Evolutionary conservation across 2,888 invertebrate species (phyloP).

Genomic region (Stenotaenia linearis): DNA sequence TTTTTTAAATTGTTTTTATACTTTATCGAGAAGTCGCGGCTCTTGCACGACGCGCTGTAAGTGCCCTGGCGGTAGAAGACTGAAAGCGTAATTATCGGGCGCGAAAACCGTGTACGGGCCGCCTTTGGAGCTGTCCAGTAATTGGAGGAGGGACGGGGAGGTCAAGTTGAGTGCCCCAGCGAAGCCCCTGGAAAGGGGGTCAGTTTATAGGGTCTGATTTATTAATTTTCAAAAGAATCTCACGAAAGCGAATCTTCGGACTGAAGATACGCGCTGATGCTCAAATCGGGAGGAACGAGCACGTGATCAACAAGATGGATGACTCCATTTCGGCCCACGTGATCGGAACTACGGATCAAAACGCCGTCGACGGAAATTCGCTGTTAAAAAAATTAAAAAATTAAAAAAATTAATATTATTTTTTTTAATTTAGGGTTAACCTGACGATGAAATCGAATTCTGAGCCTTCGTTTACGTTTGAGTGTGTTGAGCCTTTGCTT

Average conservation of each 20-base stretch:
- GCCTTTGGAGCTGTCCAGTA: slow-evolving; percentile 34
- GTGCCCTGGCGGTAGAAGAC: slow-evolving; percentile 29
- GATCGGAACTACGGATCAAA: slow-evolving; percentile 34
- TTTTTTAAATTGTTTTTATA: background rate
- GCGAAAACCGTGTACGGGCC: slow-evolving; percentile 38
- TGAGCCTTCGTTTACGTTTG: slow-evolving; percentile 27
- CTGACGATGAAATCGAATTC: slow-evolving; percentile 31
- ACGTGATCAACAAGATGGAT: slow-evolving; percentile 39
- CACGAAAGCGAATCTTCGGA: slow-evolving; percentile 29
- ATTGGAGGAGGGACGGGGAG: slow-evolving; percentile 29
- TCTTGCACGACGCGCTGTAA: background rate
- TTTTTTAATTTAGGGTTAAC: background rate
- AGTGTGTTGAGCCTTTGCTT: slow-evolving; percentile 32
- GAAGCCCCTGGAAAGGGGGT: background rate
- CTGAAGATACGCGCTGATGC: slow-evolving; percentile 36
- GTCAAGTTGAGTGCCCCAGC: slow-evolving; percentile 30
- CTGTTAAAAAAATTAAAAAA: slow-evolving; percentile 30
- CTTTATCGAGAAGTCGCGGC: background rate
- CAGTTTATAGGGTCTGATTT: background rate
- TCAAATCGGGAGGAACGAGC: slow-evolving; percentile 35
- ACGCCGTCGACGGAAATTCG: slow-evolving; percentile 37
- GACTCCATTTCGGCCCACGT: slow-evolving; percentile 38
- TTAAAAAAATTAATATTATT: background rate
- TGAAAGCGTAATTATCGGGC: slow-evolving; percentile 34
- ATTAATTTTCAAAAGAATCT: background rate